Conservation (phyloP, 92 coral and sea anemone genomes). For the Epizoanthus fatuus region DNA sequence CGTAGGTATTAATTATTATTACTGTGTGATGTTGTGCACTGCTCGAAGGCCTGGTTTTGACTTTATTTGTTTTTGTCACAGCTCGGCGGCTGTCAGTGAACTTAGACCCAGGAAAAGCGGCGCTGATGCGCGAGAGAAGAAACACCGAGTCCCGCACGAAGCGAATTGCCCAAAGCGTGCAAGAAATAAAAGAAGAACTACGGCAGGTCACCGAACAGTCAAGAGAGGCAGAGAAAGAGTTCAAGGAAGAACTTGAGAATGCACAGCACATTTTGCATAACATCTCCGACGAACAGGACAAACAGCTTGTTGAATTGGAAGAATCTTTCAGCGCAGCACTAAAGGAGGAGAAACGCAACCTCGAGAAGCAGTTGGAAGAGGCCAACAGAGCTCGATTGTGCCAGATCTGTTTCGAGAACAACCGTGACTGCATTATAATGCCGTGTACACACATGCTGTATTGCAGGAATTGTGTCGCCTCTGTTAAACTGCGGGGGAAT, state of each 20-base stretch:
- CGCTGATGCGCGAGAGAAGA: not conserved
- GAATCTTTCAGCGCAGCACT: constrained; percentile 5
- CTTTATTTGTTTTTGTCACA: constrained; percentile 13
- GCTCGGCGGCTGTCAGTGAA: constrained; percentile 9
- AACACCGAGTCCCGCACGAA: constrained; percentile 13
- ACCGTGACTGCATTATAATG: constrained; percentile 86
- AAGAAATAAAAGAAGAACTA: not conserved
- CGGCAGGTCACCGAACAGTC: not conserved
- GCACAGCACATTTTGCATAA: not conserved
- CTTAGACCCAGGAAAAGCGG: not conserved
- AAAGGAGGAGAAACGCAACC: constrained; percentile 31
- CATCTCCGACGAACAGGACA: constrained; percentile 42
- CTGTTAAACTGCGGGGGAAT: constrained; percentile 55
- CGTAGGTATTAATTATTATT: too few relatives aligned
- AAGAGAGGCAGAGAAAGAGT: not conserved
- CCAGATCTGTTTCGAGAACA: constrained; percentile 77
- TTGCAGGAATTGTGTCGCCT: constrained; percentile 71
- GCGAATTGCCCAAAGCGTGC: not conserved
- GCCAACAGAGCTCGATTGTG: constrained; percentile 55
- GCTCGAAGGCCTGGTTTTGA: too few relatives aligned
- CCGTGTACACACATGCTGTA: constrained; percentile 84
- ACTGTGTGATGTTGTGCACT: too few relatives aligned
- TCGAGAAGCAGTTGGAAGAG: constrained; percentile 36
- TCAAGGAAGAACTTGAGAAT: not conserved
- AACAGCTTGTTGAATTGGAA: constrained; percentile 13